Base-by-base conservation (phyloP, 2,888 invertebrate species). In the Periphyllus acericola region DNA sequence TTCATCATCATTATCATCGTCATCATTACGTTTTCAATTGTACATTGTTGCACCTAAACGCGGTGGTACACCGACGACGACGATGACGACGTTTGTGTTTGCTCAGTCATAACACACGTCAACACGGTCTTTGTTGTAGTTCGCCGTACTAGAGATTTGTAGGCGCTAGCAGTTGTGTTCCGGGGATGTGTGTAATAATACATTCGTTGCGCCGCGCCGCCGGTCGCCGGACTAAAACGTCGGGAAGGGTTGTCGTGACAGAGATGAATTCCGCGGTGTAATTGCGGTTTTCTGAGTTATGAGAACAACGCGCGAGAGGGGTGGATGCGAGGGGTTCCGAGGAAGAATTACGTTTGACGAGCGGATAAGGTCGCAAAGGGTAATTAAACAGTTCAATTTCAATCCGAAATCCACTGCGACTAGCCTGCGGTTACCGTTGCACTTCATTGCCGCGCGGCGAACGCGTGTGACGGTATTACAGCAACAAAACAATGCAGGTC, bases 351-450 rank as follows among this genome's bases (percentile, higher is more conserved):
- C 17, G 36, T 34, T 83, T 72, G 55, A 55, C 0, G n/a, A 74
- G 55, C 11, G n/a, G 9, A 74, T 6, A 29, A 21, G 19, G 25
- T 32, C n/a, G 29, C 71, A 14, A n/a, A 25, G 52, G 6, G 34
- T 72, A 40, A 71, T 82, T 52, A 17, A 32, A 52, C n/a, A 52
- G 34, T 19, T 83, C 55, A 52, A 55, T 83, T 83, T 74, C 36
- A n/a, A 78, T 78, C 55, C 11, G 4, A 68, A 21, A 34, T 36
- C 19, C 21, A 8, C 14, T 72, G 11, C 68, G 8, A 60, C 60
- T 21, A 3, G 60, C 6, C 3, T 21, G 34, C 36, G 72, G 72
- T 36, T 72, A 32, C 29, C 36, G 34, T 8, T 8, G 21, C 34
- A 32, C 32, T 32, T 14, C 14, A 71, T 29, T 32, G 72, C 6